Evolutionary conservation across 2,888 invertebrate genomes (phyloP).

Genomic region (Prosapia bicincta): DNA sequence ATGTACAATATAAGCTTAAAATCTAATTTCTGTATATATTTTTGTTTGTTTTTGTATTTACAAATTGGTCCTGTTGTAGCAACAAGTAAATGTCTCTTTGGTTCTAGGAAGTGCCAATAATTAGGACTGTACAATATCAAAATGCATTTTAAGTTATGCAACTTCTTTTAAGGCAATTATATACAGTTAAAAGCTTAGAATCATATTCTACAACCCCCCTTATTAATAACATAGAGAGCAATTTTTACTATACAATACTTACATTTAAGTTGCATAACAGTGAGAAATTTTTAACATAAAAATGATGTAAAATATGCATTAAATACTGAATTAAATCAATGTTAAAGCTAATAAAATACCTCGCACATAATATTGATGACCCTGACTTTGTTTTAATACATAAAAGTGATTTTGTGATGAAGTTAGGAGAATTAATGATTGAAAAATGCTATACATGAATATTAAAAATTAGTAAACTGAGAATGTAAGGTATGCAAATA

Average conservation of each 20-base stretch:
- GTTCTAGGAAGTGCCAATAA: not conserved
- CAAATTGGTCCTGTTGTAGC: constrained; percentile 2
- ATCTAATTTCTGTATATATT: not conserved
- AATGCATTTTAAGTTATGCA: not conserved
- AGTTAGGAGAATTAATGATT: not conserved
- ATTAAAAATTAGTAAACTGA: too few species aligned
- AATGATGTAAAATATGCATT: not conserved
- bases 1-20: not conserved
- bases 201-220: not conserved
- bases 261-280: not conserved
- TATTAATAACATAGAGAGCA: not conserved
- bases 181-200: not conserved
- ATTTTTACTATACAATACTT: not conserved
- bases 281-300: not conserved
- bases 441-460: too few species aligned
- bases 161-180: not conserved
- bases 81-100: not conserved
- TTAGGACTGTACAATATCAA: not conserved
- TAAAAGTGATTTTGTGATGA: not conserved
- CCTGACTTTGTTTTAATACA: not conserved
- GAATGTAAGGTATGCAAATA: too few species aligned
- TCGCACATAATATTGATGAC: not conserved
- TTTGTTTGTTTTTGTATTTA: not conserved
- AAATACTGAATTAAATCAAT: not conserved
- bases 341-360: not conserved